phyloP scores from a whole-genome alignment of 2,888 invertebrate genomes.

The Galerucella nymphaeae region DNA sequence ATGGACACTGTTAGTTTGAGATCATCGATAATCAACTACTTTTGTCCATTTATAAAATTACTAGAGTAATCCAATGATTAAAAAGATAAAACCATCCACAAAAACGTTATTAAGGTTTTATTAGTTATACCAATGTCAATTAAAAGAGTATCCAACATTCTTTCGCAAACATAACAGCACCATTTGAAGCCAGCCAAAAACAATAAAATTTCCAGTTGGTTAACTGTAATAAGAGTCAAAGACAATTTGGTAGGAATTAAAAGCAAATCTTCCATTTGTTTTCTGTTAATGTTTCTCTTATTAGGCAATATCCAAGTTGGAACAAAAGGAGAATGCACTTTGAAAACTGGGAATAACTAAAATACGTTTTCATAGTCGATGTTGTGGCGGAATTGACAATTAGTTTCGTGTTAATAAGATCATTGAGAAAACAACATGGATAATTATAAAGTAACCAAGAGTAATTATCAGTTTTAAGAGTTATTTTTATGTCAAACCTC shows the following conservation, averaged over 20 bases:
- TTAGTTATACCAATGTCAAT: slow-evolving; percentile 20
- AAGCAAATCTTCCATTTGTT: slow-evolving; percentile 49
- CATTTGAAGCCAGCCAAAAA: slow-evolving; percentile 21
- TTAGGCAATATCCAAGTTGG: slow-evolving; percentile 50
- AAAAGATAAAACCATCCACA: background rate
- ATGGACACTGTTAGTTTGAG: no score
- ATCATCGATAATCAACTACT: no score
- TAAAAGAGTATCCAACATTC: slow-evolving; percentile 21
- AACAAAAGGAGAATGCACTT: slow-evolving; percentile 50
- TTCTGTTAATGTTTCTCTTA: slow-evolving; percentile 48
- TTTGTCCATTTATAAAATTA: background rate
- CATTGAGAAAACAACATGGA: background rate
- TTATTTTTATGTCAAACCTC: background rate
- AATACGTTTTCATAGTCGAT: slow-evolving; percentile 54
- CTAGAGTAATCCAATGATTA: background rate
- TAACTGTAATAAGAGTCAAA: slow-evolving; percentile 47
- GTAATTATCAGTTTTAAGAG: no score
- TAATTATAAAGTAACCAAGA: no score
- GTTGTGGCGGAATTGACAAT: slow-evolving; percentile 50
- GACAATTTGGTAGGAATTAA: slow-evolving; percentile 51
- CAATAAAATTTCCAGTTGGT: slow-evolving; percentile 49
- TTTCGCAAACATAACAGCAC: slow-evolving; percentile 23
- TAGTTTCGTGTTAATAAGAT: slow-evolving; percentile 38
- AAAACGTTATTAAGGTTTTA: background rate
- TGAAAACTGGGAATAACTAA: slow-evolving; percentile 51